Evolutionary conservation across 53 echinoderm and acorn worm genomes (phyloP), one percentile per base, ranked within the genome.

Genomic region (Holothuria leucospilota): DNA sequence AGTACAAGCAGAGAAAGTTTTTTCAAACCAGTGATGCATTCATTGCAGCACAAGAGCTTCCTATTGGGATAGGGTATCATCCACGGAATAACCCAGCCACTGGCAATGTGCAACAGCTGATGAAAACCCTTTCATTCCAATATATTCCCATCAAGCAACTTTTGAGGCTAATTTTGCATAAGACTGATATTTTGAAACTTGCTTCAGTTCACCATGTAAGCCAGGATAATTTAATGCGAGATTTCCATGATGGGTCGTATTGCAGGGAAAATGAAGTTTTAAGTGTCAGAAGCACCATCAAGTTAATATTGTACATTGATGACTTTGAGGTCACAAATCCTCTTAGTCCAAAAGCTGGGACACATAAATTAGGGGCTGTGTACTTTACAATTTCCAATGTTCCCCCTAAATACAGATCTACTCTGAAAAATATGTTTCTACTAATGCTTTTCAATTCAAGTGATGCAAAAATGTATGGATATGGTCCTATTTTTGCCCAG

Each of bases 381-480:
- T 91, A 88, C 78, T 92, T 84, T 49, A 88, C 79, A n/a, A 51
- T 88, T 11, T 78, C 69, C 2, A 92, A 87, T 81, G 13, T 78
- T 2, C 92, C 40, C 89, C 13, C 39, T 92, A 25, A n/a, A n/a
- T n/a, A n/a, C n/a, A n/a, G n/a, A n/a, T n/a, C n/a, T n/a, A n/a
- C n/a, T n/a, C n/a, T n/a, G 41, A n/a, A n/a, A 8, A 85, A 87
- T 49, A 87, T 91, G 42, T 83, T 78, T 84, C 13, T 91, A 18
- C 13, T 87, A 8, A 67, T 84, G 69, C 21, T 91, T 59, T 92
- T 85, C 65, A 84, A 82, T 59, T 69, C 78, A 39, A 25, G 77
- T 61, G 86, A 89, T 86, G 86, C 89, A 2, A 89, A 85, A 72
- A 38, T 82, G 1, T 92, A 30, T 77, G 88, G 88, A 41, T 92